Percentiles rank a stretch among this genome's conserved stretches.
phyloP scores from a whole-genome alignment of 2,797 vertebrate genomes.

The Okamejei kenojei region DNA sequence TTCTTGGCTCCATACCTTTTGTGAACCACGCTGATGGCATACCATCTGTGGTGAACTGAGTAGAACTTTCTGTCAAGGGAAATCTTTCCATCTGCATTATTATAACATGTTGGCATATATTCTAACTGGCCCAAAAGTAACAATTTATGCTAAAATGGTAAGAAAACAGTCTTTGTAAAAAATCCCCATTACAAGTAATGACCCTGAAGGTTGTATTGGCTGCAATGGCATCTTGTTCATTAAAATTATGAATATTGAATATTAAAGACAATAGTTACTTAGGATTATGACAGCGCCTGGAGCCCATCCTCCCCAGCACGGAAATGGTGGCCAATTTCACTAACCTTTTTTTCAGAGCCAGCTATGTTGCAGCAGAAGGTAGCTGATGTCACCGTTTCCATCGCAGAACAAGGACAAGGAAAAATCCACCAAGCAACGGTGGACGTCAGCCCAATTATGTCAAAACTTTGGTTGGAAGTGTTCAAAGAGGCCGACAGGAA shows the following conservation, averaged over 20 bases:
- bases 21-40: slow-evolving; percentile 9
- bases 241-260: neutral
- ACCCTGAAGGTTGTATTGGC: slow-evolving; percentile 3
- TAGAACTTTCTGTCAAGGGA: slow-evolving; percentile 27
- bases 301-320: no score
- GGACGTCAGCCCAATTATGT: no score
- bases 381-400: no score
- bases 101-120: slow-evolving; percentile 13
- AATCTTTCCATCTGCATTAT: slow-evolving; percentile 32
- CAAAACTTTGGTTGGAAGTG: no score
- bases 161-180: neutral
- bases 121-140: slow-evolving; percentile 6
- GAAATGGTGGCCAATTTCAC: no score
- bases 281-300: no score
- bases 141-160: slow-evolving; percentile 24
- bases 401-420: no score
- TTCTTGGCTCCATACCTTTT: neutral
- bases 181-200: slow-evolving; percentile 14
- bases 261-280: neutral
- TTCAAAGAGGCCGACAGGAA: no score
- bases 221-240: neutral
- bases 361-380: no score
- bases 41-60: slow-evolving; percentile 29
- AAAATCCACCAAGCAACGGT: no score
- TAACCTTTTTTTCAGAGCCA: no score